Percentiles rank a stretch among this genome's conserved stretches.
Conservation (phyloP, 1,140 invertebrate genomes). For the Agrilus planipennis region DNA sequence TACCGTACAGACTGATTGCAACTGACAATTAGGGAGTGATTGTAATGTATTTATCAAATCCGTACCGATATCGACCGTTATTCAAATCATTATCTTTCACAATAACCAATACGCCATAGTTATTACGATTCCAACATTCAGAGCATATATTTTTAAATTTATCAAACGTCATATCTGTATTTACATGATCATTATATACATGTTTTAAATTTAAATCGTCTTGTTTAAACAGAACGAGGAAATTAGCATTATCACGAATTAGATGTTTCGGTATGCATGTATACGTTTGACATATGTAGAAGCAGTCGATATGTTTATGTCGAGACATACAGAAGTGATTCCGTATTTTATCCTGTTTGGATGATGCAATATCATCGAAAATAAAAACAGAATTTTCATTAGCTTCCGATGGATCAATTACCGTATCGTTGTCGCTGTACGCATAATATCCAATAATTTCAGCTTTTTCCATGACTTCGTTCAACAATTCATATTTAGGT, state of each 20-base stretch:
- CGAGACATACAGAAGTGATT: constrained; percentile 15
- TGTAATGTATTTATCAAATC: constrained; percentile 24
- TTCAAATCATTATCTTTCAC: constrained; percentile 22
- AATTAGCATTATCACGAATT: constrained; percentile 32
- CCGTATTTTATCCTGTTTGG: neutral
- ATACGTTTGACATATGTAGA: constrained; percentile 34
- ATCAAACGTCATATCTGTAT: constrained; percentile 28
- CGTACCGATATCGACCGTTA: constrained; percentile 26
- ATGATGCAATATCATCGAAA: neutral
- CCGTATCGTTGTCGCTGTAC: neutral
- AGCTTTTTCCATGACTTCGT: constrained; percentile 13
- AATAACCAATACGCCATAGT: constrained; percentile 25
- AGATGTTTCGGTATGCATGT: constrained; percentile 32
- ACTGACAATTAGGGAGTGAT: too few species aligned
- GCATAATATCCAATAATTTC: constrained; percentile 14
- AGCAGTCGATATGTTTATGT: constrained; percentile 30
- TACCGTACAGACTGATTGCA: too few species aligned
- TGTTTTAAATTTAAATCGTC: constrained; percentile 33
- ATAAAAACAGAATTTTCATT: constrained; percentile 3
- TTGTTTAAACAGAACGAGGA: constrained; percentile 33
- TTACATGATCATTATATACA: constrained; percentile 32
- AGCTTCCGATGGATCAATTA: neutral
- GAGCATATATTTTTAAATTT: constrained; percentile 23
- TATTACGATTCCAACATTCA: constrained; percentile 21
- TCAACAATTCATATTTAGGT: constrained; percentile 16